Base-by-base conservation (phyloP, 2,113 vertebrate species). In the Laticauda colubrina region DNA sequence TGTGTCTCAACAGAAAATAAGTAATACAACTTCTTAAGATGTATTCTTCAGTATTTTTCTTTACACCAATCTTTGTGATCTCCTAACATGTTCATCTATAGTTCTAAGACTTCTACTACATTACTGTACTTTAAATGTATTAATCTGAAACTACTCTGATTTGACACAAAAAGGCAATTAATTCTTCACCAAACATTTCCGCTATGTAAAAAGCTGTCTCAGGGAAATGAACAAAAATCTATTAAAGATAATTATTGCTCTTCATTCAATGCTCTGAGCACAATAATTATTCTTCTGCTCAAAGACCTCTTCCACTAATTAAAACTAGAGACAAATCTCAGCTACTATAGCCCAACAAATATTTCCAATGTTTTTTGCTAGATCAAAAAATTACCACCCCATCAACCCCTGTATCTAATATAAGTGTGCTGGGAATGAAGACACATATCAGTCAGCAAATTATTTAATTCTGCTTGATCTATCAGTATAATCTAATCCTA, bases 371-470 rank as follows among this genome's bases (percentile, higher is more conserved):
- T 54, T 15, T 56, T 88, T 56, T 56, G 1, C 3, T 43, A 43
- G 87, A 54, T 91, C 57, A 69, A 34, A 69, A 69, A 69, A 69
- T 69, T 18, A 18, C 29, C 29, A n/a, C 56, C 81, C 29, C 87
- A 94, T 57, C 21, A 89, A 89, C 95, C 91, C 20, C 75, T 34
- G 57, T 56, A 92, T 93, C 91, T 91, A 93, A 26, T 11, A 81
- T 24, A 64, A 91, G 88, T 56, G 91, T 34, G 18, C 23, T 53
- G 48, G 34, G 48, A 87, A 53, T 20, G 10, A 87, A 48, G 51
- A 29, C 2, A 1, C 3, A n/a, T 87, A 18, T 51, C 12, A 87
- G 14, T 53, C 6, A 87, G 18, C 15, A 39, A 34, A 55, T 56
- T 88, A 88, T 39, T 55, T 88, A 55, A 88, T 88, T 88, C 12